Conservation (phyloP, 2,113 vertebrate genomes). For the Anhinga rufa region DNA sequence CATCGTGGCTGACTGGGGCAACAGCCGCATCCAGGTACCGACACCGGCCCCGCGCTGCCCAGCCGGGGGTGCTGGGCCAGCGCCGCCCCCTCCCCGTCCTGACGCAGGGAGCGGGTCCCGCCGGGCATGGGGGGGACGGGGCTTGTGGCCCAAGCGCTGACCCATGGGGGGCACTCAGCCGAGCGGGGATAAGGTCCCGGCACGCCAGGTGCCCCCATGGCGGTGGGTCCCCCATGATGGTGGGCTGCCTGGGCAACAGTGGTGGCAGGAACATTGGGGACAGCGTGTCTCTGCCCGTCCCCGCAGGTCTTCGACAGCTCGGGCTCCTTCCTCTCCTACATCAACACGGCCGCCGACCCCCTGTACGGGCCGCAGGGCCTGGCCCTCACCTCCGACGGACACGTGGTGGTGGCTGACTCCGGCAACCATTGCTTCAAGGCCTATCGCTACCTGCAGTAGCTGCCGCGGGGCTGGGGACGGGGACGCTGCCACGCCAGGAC, state of each 20-base stretch:
- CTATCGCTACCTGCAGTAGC: slow-evolving; percentile 95
- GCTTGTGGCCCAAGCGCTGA: neutral
- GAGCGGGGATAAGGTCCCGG: neutral
- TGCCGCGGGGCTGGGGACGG: neutral
- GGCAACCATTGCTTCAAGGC: slow-evolving; percentile 99
- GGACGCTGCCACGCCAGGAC: neutral
- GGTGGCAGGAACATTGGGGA: neutral
- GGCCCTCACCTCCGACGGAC: slow-evolving; percentile 93
- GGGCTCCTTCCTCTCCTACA: slow-evolving; percentile 95
- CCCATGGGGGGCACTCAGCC: neutral
- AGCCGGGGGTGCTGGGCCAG: neutral
- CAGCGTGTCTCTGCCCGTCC: neutral
- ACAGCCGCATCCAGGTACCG: slow-evolving; percentile 93
- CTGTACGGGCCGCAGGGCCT: slow-evolving; percentile 93
- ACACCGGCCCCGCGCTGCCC: neutral
- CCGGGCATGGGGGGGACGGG: neutral
- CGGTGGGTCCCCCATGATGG: too few relatives aligned
- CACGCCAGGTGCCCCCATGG: neutral
- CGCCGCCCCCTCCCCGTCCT: too few relatives aligned
- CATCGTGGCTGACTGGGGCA: slow-evolving; percentile 97
- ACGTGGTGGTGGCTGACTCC: slow-evolving; percentile 93
- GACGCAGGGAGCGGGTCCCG: neutral
- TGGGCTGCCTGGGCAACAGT: neutral
- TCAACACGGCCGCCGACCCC: slow-evolving; percentile 93
- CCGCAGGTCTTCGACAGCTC: slow-evolving; percentile 92